phyloP scores from a whole-genome alignment of 2,888 invertebrate genomes.

The Spilarctia lutea region DNA sequence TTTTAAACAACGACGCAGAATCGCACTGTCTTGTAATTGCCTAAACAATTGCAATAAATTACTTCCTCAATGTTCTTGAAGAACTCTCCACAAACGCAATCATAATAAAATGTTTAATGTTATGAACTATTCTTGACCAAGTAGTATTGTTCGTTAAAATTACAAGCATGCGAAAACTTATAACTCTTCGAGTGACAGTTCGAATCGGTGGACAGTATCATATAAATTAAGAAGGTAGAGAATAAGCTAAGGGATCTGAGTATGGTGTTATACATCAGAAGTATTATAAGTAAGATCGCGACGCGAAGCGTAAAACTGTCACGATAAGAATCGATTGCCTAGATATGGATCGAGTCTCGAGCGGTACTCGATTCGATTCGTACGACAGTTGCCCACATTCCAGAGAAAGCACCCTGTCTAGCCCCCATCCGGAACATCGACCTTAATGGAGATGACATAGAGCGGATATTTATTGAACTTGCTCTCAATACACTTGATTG shows the following conservation, averaged over 20 bases:
- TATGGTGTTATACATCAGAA: slow-evolving; percentile 53
- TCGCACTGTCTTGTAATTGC: neutral
- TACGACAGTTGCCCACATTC: slow-evolving; percentile 71
- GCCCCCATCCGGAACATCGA: slow-evolving; percentile 50
- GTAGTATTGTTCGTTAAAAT: neutral
- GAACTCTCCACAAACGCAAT: neutral
- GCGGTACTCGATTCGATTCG: slow-evolving; percentile 62
- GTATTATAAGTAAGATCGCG: slow-evolving; percentile 69
- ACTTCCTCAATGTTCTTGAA: neutral
- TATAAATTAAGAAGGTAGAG: slow-evolving; percentile 30
- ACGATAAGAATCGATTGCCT: slow-evolving; percentile 78
- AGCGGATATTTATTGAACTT: slow-evolving; percentile 48
- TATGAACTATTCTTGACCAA: neutral
- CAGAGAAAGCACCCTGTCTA: slow-evolving; percentile 64
- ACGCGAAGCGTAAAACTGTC: slow-evolving; percentile 82
- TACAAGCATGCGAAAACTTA: neutral
- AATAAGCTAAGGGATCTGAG: slow-evolving; percentile 31
- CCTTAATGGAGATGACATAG: slow-evolving; percentile 61
- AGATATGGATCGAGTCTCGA: slow-evolving; percentile 75
- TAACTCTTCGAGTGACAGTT: neutral
- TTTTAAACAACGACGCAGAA: neutral
- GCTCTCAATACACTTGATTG: slow-evolving; percentile 46
- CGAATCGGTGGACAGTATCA: slow-evolving; percentile 13
- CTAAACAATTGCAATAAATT: neutral
- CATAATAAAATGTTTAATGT: neutral